Evolutionary conservation across 2,113 vertebrate species (phyloP).

Genomic region (Cynocephalus volans): DNA sequence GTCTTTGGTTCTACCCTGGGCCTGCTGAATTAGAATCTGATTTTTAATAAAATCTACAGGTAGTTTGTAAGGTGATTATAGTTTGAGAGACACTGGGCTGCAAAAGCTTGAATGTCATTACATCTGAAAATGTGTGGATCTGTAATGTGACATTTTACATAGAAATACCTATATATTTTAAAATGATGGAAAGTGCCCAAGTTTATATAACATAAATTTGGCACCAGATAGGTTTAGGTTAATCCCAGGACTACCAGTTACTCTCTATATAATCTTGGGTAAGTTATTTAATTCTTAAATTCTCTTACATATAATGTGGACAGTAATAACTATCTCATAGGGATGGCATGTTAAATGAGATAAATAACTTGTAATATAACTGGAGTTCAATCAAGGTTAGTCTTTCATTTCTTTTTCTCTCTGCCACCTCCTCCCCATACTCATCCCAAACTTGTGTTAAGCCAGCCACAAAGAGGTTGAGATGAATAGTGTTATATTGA

Average conservation of each 20-base stretch:
- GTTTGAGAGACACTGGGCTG: background rate
- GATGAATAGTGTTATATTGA: background rate
- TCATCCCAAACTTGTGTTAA: background rate
- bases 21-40: background rate
- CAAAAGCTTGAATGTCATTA: background rate
- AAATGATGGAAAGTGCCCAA: background rate
- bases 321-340: background rate
- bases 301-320: background rate
- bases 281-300: background rate
- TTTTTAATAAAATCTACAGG: background rate
- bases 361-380: background rate
- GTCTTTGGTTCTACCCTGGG: background rate
- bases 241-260: background rate
- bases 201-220: background rate
- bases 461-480: background rate
- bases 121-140: background rate
- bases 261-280: background rate
- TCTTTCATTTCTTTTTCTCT: background rate
- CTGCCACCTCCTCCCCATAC: background rate
- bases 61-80: background rate
- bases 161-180: background rate
- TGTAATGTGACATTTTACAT: background rate
- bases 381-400: background rate
- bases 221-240: background rate
- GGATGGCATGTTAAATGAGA: background rate